Base-by-base conservation (phyloP, 2,113 vertebrate species). In the Oncorhynchus tshawytscha region DNA sequence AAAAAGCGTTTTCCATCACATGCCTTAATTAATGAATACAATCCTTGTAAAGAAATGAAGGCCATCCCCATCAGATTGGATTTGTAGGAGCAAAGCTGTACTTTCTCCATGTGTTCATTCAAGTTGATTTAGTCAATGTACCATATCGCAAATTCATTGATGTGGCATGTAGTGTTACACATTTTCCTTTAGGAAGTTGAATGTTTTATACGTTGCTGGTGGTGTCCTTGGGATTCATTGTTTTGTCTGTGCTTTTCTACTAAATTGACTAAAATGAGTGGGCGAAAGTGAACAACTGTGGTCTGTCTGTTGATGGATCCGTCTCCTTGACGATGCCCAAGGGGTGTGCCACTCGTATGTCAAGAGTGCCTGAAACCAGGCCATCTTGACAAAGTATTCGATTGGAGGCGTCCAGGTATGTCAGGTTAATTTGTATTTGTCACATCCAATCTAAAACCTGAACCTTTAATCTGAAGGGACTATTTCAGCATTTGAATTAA, bases 311-410 rank as follows among this genome's bases (percentile, higher is more conserved):
- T 70, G 73, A 80, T 73, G 67, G 82, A 78, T 79, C 76, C 75
- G 75, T 86, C 78, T 84, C 71, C 76, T 78, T 71, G 69, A 81
- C 81, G 84, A 74, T 82, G 73, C 74, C 73, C 81, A 77, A 78
- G 72, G 72, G 67, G 73, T 76, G 75, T 82, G 80, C 86, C 87
- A 86, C 57, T 87, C 78, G 79, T 51, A 67, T 34, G 15, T 25
- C 9, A 27, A 66, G 22, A 27, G 12, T 78, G 24, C 34, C 71
- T 81, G 70, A 67, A 87, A 85, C 64, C 67, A 72, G 74, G 82
- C 76, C 67, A 48, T 57, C 62, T 70, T 49, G 9, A 71, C 71
- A 73, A 49, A 67, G 72, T 74, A 12, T 29, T 27, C 15, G 6
- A n/a, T 82, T 29, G 18, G 74, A 84, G 81, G 67, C n/a, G 27